phyloP scores from a whole-genome alignment of 2,797 vertebrate genomes.

The Ceryle rudis region DNA sequence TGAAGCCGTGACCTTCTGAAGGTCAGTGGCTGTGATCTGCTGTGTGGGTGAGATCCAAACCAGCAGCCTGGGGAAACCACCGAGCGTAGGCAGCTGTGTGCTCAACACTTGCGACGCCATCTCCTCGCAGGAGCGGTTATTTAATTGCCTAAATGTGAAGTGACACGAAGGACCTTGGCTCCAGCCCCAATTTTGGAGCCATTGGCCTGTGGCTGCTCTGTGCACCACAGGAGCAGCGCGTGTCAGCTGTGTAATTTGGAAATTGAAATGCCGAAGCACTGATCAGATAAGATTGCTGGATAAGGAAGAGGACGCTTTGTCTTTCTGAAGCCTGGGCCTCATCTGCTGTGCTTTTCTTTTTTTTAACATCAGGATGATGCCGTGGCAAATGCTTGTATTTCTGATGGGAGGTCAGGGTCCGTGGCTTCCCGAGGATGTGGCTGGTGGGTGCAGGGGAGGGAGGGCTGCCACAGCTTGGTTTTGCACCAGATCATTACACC shows the following conservation, averaged over 20 bases:
- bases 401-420: neutral
- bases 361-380: neutral
- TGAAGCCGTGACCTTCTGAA: neutral
- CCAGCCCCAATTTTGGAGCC: neutral
- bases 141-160: neutral
- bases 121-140: neutral
- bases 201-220: neutral
- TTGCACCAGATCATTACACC: neutral
- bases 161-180: neutral
- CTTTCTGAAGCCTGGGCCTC: neutral
- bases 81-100: fast-evolving
- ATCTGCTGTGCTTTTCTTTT: neutral
- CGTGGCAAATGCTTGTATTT: neutral
- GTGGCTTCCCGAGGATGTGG: neutral
- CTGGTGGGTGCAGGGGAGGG: neutral
- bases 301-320: neutral
- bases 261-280: neutral
- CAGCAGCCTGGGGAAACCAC: neutral
- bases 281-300: constrained; percentile 34
- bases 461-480: neutral
- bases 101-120: neutral
- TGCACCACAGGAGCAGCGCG: fast-evolving
- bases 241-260: neutral
- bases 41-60: neutral
- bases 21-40: neutral